Base-by-base conservation (phyloP, 2,113 vertebrate species). In the Charina bottae region DNA sequence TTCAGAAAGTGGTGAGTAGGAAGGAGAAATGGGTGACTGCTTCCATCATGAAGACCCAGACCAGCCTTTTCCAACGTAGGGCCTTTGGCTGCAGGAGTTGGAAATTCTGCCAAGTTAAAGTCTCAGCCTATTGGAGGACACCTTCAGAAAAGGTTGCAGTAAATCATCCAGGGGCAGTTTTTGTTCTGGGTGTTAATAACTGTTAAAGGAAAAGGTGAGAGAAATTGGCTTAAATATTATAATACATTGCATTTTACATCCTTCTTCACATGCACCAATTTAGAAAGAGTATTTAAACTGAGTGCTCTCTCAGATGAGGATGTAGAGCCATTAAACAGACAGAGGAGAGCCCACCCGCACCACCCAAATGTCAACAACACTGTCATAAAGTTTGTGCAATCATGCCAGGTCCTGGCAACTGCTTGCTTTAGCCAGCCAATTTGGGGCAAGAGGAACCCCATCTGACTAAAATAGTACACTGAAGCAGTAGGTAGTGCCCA, bases 1-100 rank as follows among this genome's bases (percentile, higher is more conserved):
- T 92, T 33, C 86, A 37, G 68, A 92, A 26, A 10, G 9, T 55
- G 91, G 91, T 92, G 58, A 89, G 91, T 85, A 85, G 46, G 60
- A 89, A 33, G 15, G 15, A 62, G 8, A 64, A 33, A 37, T 7
- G 4, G 15, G 9, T 46, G 6, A 72, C 15, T 59, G 6, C 64
- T 46, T 59, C 28, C 12, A 26, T 85, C 5, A 54, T 53, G 28
- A 1, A 62, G 42, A 15, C 13, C 12, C 53, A n/a, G 26, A 46
- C 15, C 15, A 42, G 17, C 19, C 17, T 21, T 78, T 2, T 78
- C 33, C 68, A 78, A 19, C 68, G 37, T 37, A 42, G 19, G 33
- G 33, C n/a, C 15, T 78, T 78, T 37, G 33, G 15, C 37, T 42
- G 42, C 7, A 9, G 6, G 37, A 42, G 6, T 33, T 78, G 33